phyloP scores from a whole-genome alignment of 2,888 invertebrate genomes.

The Colostygia pectinataria region DNA sequence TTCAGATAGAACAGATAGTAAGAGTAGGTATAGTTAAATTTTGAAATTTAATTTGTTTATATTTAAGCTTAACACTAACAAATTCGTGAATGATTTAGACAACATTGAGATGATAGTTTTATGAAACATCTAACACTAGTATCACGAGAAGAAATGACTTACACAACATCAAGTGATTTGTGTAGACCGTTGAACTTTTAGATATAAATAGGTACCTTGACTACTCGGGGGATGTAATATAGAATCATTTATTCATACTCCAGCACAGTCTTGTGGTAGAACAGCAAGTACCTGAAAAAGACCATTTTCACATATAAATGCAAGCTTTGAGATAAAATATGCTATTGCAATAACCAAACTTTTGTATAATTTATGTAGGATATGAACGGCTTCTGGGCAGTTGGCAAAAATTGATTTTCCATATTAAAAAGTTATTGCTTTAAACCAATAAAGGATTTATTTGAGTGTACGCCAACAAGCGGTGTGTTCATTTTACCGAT shows the following conservation, averaged over 20 bases:
- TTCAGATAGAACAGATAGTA: constrained; percentile 15
- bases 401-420: no score
- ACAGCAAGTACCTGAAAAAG: constrained; percentile 92
- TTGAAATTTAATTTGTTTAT: constrained; percentile 41
- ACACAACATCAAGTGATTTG: constrained; percentile 31
- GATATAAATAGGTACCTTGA: constrained; percentile 24
- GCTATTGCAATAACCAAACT: no score
- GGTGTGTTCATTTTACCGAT: no score
- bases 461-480: no score
- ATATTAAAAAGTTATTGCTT: no score
- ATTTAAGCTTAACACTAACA: constrained; percentile 72
- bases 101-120: constrained; percentile 52
- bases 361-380: no score
- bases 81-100: constrained; percentile 67
- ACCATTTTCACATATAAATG: background rate
- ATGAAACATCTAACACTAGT: constrained; percentile 67
- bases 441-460: no score
- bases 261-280: constrained; percentile 97
- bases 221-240: constrained; percentile 13
- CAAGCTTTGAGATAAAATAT: no score
- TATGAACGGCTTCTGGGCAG: no score
- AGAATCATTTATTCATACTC: constrained; percentile 85
- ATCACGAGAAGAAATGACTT: constrained; percentile 72
- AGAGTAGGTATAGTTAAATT: constrained; percentile 23
- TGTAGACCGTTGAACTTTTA: constrained; percentile 26